A percentile compares a stretch with the other conserved stretches of the same genome.
Conservation (phyloP, 2,113 vertebrate genomes). For the Coturnix japonica region DNA sequence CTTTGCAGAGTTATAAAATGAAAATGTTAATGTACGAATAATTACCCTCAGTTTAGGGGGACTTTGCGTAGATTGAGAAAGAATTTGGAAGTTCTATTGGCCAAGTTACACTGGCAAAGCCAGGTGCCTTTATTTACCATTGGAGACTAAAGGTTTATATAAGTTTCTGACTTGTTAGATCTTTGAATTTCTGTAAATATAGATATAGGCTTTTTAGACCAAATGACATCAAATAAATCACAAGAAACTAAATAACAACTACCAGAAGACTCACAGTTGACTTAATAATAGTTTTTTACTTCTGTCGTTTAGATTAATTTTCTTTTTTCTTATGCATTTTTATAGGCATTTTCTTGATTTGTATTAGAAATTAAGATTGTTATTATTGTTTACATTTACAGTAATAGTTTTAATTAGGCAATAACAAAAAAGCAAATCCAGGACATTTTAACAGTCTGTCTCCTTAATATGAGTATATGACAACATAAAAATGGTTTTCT, state of each 20-base stretch:
- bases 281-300: neutral
- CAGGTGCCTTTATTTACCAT: neutral
- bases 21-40: neutral
- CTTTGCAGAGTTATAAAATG: neutral
- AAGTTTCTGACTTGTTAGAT: neutral
- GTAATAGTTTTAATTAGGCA: neutral
- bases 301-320: neutral
- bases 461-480: neutral
- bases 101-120: slow-evolving; percentile 17
- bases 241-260: neutral
- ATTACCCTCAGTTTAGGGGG: neutral
- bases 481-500: neutral
- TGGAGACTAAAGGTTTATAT: neutral
- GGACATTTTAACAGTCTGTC: neutral
- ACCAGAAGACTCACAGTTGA: neutral
- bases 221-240: neutral
- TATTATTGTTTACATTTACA: neutral
- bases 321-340: neutral
- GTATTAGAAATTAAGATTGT: neutral
- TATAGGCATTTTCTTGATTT: neutral
- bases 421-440: neutral
- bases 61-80: neutral
- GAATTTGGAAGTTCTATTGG: neutral
- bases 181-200: neutral
- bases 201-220: neutral